Evolutionary conservation across 1,140 invertebrate species (phyloP).

Genomic region (Pogonognathellus flavescens): DNA sequence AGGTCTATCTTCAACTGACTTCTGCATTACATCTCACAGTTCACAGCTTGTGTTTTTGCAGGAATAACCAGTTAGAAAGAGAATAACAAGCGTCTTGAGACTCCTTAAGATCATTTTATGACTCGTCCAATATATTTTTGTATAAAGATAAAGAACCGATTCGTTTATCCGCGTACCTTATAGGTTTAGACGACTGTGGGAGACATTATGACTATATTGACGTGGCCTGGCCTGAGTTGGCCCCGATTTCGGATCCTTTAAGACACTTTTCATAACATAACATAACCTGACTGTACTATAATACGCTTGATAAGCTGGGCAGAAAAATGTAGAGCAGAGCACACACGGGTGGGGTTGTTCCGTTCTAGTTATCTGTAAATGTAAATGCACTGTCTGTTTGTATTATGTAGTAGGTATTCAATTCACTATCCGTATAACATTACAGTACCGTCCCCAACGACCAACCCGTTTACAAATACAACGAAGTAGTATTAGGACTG

Average conservation of each 20-base stretch:
- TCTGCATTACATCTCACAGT: neutral
- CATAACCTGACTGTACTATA: slow-evolving; percentile 15
- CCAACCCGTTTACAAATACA: neutral
- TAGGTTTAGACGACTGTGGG: slow-evolving; percentile 4
- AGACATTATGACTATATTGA: neutral
- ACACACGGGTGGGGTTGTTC: slow-evolving; percentile 24
- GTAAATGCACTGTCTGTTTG: slow-evolving; percentile 21
- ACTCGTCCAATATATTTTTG: slow-evolving; percentile 18
- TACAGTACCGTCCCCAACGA: too few relatives aligned
- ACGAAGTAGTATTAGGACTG: neutral
- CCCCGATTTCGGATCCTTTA: slow-evolving; percentile 27
- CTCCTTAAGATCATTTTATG: slow-evolving; percentile 25
- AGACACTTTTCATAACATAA: slow-evolving; percentile 46
- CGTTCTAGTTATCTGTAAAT: slow-evolving; percentile 3
- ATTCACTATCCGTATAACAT: too few relatives aligned
- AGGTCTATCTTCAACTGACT: slow-evolving; percentile 25
- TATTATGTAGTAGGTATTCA: too few relatives aligned
- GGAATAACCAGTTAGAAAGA: neutral
- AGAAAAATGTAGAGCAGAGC: slow-evolving; percentile 13
- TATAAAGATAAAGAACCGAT: slow-evolving; percentile 20
- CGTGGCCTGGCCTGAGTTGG: slow-evolving; percentile 11
- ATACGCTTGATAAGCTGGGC: neutral
- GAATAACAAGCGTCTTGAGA: slow-evolving; percentile 4
- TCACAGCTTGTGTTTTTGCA: neutral
- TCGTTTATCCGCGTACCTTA: neutral